These are phyloP conservation scores for Agrotis ipsilon DNA, from an alignment of 2,888 invertebrate genomes.

Conservation along the genomic window DNA sequence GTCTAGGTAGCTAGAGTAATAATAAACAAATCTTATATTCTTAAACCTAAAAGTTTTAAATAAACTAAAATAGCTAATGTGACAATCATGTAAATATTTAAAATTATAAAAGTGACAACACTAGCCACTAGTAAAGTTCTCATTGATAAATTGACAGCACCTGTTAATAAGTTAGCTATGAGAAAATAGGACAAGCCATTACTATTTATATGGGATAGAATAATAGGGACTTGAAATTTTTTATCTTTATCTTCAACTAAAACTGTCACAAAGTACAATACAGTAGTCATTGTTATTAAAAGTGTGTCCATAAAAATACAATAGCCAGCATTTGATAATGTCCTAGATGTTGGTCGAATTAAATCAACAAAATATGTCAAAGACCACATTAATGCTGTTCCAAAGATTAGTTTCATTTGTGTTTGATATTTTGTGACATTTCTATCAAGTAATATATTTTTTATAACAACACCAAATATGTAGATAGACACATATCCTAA, in stretches of 20 bases:
- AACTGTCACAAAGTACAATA: conserved; percentile 78
- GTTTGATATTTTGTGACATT: conserved; percentile 68
- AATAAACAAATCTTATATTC: conserved; percentile 76
- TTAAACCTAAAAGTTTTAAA: conserved; percentile 84
- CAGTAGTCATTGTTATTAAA: conserved; percentile 85
- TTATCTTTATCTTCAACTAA: conserved; percentile 81
- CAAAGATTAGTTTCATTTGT: conserved; percentile 64
- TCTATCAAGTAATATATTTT: conserved; percentile 87
- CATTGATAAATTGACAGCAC: conserved; percentile 94
- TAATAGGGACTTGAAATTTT: conserved; percentile 84
- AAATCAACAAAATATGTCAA: conserved; percentile 86
- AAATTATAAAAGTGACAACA: conserved; percentile 86
- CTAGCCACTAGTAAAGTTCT: conserved; percentile 90
- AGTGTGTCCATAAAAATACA: conserved; percentile 94
- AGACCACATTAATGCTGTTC: conserved; percentile 80
- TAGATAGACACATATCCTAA: conserved; percentile 97
- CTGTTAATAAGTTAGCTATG: conserved; percentile 96
- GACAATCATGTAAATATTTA: conserved; percentile 91
- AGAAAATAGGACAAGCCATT: conserved; percentile 97
- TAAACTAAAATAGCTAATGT: conserved; percentile 73
- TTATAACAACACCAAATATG: conserved; percentile 93
- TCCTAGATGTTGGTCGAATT: conserved; percentile 93
- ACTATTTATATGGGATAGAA: conserved; percentile 94
- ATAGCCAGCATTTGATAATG: conserved; percentile 96
- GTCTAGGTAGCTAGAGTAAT: neutral